phyloP scores from a whole-genome alignment of 1,140 invertebrate species.

The Achroia grisella region DNA sequence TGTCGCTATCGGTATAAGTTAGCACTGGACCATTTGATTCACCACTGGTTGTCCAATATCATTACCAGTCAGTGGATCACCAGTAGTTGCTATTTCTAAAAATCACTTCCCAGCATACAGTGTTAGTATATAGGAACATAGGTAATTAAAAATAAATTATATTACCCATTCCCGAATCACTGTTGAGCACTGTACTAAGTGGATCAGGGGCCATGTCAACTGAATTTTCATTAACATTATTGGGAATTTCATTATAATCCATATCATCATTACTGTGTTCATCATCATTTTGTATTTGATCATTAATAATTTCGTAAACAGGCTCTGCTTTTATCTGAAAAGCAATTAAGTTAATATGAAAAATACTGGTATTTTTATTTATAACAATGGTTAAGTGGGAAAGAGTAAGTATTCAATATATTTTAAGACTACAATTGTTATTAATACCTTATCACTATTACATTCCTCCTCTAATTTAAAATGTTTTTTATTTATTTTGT shows the following conservation, averaged over 20 bases:
- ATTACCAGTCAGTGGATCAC: too few relatives aligned
- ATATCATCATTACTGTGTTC: slow-evolving; percentile 11
- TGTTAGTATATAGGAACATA: too few relatives aligned
- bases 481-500: slow-evolving; percentile 16
- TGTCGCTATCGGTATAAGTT: too few relatives aligned
- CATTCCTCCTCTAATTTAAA: slow-evolving; percentile 21
- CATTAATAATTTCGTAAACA: slow-evolving; percentile 19
- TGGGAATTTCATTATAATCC: not conserved
- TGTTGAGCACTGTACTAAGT: slow-evolving; percentile 32
- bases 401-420: not conserved
- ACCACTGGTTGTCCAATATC: too few relatives aligned
- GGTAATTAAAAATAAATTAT: not conserved
- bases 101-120: too few relatives aligned
- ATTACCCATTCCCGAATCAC: slow-evolving; percentile 44
- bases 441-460: slow-evolving; percentile 14
- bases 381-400: too few relatives aligned
- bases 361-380: too few relatives aligned
- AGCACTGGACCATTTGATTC: too few relatives aligned
- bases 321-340: slow-evolving; percentile 47
- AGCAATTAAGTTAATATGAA: too few relatives aligned
- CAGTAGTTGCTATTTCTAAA: too few relatives aligned
- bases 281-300: slow-evolving; percentile 15
- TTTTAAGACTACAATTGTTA: not conserved
- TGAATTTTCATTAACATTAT: slow-evolving; percentile 3
- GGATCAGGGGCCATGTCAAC: slow-evolving; percentile 30